Base-by-base conservation (phyloP, 2,113 vertebrate species). In the Xenopus laevis region DNA sequence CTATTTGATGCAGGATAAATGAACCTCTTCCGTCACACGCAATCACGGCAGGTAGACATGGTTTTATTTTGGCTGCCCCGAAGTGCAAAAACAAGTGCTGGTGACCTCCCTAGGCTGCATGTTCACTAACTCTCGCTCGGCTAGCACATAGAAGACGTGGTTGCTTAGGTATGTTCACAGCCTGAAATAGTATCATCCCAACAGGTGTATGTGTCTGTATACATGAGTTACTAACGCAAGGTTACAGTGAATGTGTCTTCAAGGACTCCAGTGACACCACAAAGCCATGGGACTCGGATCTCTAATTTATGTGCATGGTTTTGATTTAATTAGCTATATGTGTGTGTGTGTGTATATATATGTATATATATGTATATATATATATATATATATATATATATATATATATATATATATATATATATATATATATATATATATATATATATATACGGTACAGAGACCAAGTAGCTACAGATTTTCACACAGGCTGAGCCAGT, bases 211-310 rank as follows among this genome's bases (percentile, higher is more conserved):
- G 59, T 76, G 47, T 76, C 46, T 27, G 23, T 27, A 27, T 76
- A 63, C 60, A 57, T 63, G 69, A 66, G 63, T 53, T 58, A 62
- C 58, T 21, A 27, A 62, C 16, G 10, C 73, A 69, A 68, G 66
- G 65, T 58, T 76, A 76, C 73, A 76, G 73, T 75, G 65, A 68
- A 75, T 12, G 16, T 10, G 21, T 16, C 47, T 57, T 23, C 27
- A 61, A 44, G 64, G 57, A 52, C 44, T 75, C 73, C 66, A 68
- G 73, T 63, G 65, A 75, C 46, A 59, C 17, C 55, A 75, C 65
- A 59, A 61, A 65, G n/a, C 57, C n/a, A 20, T 40, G 61, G 57
- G 44, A 74, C 72, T 68, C 20, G 16, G 9, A 30, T 45, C 17
- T 74, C 17, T 74, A 52, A 2, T 27, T 13, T 18, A 16, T 18